These are phyloP conservation scores for human (Homo sapiens) DNA, from an alignment of 2,113 vertebrate species.

Conservation along the genomic window GRCh38 chr18:9048501-9049000, in stretches of 20 bases:
- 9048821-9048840: not conserved
- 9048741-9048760: conserved; percentile 90
- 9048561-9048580: not conserved
- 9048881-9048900: not conserved
- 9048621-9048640: not conserved
- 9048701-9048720: conserved; percentile 93
- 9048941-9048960: not conserved
- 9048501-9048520: not conserved
- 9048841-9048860: not conserved
- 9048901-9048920: not conserved
- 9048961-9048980: not conserved
- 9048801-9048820: not conserved
- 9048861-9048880: not conserved
- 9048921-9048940: not conserved
- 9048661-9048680: not conserved
- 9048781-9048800: conserved; percentile 81
- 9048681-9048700: conserved; percentile 69
- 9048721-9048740: conserved; percentile 92
- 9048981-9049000: not conserved
- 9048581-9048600: not conserved
- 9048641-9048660: not conserved
- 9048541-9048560: not conserved
- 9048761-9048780: conserved; percentile 91
- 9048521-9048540: not conserved
- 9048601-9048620: not conserved